Percentiles rank a stretch among this genome's conserved stretches.
Conservation (phyloP, 2,797 vertebrate species). For the Glossophaga mutica region DNA sequence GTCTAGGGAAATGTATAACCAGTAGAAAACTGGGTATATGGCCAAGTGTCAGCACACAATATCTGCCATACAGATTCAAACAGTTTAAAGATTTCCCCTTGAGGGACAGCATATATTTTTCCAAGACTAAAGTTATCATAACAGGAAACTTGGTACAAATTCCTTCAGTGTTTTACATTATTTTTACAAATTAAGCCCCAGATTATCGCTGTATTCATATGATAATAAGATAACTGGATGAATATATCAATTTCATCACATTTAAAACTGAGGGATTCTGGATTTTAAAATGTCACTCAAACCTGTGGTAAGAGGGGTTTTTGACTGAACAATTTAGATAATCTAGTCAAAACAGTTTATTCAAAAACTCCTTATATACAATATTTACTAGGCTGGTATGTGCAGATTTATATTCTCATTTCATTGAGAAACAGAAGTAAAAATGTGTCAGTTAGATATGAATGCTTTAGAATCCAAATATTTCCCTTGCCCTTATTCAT, state of each 20-base stretch:
- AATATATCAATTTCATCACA: background rate
- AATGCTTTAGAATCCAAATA: background rate
- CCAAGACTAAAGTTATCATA: conserved; percentile 2
- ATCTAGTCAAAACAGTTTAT: conserved; percentile 15
- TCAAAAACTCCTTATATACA: background rate
- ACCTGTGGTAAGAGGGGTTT: background rate
- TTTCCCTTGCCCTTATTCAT: background rate
- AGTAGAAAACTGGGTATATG: background rate
- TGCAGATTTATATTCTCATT: background rate
- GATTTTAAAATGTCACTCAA: conserved; percentile 30
- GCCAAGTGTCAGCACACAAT: background rate
- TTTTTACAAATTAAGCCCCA: background rate
- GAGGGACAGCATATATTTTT: background rate
- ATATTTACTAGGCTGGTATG: background rate
- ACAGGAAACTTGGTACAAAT: background rate
- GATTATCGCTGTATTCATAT: background rate
- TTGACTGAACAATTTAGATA: background rate
- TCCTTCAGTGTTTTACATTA: background rate
- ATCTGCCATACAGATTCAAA: background rate
- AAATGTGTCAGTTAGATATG: background rate
- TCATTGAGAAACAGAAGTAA: background rate
- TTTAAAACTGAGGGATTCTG: background rate
- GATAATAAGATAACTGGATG: background rate
- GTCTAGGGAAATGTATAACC: background rate
- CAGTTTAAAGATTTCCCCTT: background rate